Evolutionary conservation across 2,797 vertebrate genomes (phyloP), one percentile per base, ranked within the genome.

Genomic region (Mus spretus): DNA sequence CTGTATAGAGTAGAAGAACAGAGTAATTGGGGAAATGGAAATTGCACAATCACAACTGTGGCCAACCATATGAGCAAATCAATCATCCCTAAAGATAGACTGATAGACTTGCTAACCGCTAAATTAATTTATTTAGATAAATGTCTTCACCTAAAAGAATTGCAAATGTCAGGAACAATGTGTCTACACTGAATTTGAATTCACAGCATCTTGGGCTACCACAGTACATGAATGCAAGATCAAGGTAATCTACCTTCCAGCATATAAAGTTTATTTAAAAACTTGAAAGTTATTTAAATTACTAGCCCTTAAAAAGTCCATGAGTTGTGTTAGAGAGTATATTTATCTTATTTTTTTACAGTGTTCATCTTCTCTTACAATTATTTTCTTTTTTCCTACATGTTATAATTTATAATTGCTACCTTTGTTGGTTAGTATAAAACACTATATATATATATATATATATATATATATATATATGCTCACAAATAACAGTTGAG

Each of bases 101-200:
- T 55, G 37, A 93, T 86, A 28, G 47, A 47, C 34, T 92, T 91
- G 6, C 1, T 92, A 50, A 75, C 10, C n/a, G 26, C 24, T 81
- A 61, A 80, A 89, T 79, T 96, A 90, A 94, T 95, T 96, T 96
- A 44, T 89, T 92, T 93, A 72, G 28, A 90, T 70, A 95, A 85
- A 80, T 82, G 53, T 92, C 22, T 93, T 92, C 10, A 44, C 57
- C 92, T 91, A 90, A 80, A 63, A 37, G 8, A 77, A 34, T 9
- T 61, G 61, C n/a, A 75, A 15, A 19, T 86, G 89, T 92, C 80
- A 61, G 53, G 6, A 92, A 86, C 40, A 4, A 57, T 61, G 3
- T 72, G 26, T 90, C 61, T 87, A 22, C 6, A n/a, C 13, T 70
- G 47, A 53, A 53, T 34, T 70, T 70, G 65, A 70, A 53, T 34